phyloP scores from a whole-genome alignment of 2,113 vertebrate genomes.

The Coturnix japonica region DNA sequence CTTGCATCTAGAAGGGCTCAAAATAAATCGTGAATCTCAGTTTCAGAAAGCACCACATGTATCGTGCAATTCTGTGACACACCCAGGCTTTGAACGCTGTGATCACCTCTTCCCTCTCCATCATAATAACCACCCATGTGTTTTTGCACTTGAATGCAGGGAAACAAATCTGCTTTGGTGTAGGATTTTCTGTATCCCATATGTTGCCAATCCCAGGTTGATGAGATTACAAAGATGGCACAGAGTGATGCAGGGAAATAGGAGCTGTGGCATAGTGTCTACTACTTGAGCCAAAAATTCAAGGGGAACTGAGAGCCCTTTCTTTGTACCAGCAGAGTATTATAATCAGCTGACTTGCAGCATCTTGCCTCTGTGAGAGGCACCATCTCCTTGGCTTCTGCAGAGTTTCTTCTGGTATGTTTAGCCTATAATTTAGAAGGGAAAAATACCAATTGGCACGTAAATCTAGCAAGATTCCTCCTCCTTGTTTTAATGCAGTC shows the following conservation, averaged over 20 bases:
- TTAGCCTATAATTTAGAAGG: slow-evolving; percentile 47
- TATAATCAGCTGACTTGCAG: slow-evolving; percentile 40
- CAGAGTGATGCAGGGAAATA: neutral
- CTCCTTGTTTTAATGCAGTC: slow-evolving; percentile 6
- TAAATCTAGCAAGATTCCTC: slow-evolving; percentile 9
- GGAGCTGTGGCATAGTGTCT: neutral
- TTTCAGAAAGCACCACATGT: neutral
- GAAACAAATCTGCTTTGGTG: neutral
- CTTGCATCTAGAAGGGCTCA: slow-evolving; percentile 8
- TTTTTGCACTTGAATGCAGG: neutral
- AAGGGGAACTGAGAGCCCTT: slow-evolving; percentile 22
- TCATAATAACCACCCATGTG: neutral
- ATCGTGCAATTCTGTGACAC: neutral
- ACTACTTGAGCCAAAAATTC: slow-evolving; percentile 5
- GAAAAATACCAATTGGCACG: slow-evolving; percentile 8
- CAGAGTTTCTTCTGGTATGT: slow-evolving; percentile 20
- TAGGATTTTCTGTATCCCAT: slow-evolving; percentile 1
- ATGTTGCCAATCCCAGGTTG: neutral
- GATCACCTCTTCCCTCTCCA: neutral
- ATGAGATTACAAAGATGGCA: neutral
- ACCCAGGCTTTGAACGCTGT: rapidly evolving
- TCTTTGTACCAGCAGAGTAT: neutral
- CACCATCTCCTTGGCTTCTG: slow-evolving; percentile 25
- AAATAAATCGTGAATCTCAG: neutral
- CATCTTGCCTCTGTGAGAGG: neutral